Evolutionary conservation across 1,140 invertebrate genomes (phyloP).

Genomic region (Conus ventricosus): DNA sequence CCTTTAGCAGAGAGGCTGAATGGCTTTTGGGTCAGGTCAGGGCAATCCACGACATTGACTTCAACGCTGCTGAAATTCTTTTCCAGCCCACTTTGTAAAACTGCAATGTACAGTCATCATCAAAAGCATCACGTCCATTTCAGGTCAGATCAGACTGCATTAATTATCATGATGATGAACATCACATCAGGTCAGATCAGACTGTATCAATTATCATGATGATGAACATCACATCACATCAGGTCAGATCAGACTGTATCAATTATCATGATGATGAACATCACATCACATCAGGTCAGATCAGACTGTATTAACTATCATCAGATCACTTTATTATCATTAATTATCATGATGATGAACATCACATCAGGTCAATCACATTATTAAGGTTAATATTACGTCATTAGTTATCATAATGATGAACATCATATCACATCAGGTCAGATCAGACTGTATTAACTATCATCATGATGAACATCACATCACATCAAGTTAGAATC

Average conservation of each 20-base stretch:
- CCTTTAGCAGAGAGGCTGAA: conserved; percentile 86
- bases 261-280: neutral
- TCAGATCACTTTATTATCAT: neutral
- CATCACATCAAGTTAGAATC: no score
- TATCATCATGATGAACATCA: neutral
- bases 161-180: neutral
- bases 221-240: neutral
- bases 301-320: neutral
- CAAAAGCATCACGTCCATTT: neutral
- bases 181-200: neutral
- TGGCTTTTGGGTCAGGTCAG: conserved; percentile 86
- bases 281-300: no score
- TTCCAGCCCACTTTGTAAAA: conserved; percentile 82
- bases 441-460: neutral
- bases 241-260: neutral
- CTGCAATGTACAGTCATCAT: conserved; percentile 75
- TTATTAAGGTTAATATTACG: neutral
- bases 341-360: neutral
- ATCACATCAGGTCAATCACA: no score
- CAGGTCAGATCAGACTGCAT: neutral
- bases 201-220: neutral
- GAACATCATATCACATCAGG: neutral
- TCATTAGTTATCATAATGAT: neutral
- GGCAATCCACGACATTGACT: conserved; percentile 87
- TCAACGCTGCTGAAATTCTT: conserved; percentile 83